A percentile compares a stretch with the other conserved stretches of the same genome.
Evolutionary conservation across 2,888 invertebrate species (phyloP).

Genomic region (Napeogenes inachia): DNA sequence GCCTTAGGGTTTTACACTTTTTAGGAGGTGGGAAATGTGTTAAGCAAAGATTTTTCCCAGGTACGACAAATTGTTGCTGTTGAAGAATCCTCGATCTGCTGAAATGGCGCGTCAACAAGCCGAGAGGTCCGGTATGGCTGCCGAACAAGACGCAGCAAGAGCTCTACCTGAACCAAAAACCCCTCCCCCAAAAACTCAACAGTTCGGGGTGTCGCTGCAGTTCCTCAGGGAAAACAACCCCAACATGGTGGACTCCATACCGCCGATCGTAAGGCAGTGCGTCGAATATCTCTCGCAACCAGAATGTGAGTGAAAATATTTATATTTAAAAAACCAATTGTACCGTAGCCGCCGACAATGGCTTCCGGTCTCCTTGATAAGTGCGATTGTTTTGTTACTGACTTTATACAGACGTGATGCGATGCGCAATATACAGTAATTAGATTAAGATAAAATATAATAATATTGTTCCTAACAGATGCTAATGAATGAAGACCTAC

Average conservation of each 20-base stretch:
- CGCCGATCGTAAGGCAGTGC: conserved; percentile 94
- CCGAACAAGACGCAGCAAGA: conserved; percentile 29
- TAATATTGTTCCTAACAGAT: not conserved
- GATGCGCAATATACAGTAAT: conserved; percentile 1
- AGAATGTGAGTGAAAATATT: conserved; percentile 80
- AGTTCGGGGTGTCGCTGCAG: conserved; percentile 96
- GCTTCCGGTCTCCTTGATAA: conserved; percentile 16
- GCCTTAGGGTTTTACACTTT: not conserved
- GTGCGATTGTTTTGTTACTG: conserved; percentile 9
- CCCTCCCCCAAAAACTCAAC: conserved; percentile 83
- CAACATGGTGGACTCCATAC: conserved; percentile 86
- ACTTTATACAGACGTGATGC: not conserved
- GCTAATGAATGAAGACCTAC: not conserved
- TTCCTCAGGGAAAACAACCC: conserved; percentile 93
- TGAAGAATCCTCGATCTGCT: conserved; percentile 72
- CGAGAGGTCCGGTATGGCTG: conserved; percentile 26
- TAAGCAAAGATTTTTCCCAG: conserved; percentile 55
- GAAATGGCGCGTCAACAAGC: conserved; percentile 43
- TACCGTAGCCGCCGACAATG: conserved; percentile 12
- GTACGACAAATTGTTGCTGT: conserved; percentile 85
- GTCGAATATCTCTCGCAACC: conserved; percentile 93
- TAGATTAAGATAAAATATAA: not conserved
- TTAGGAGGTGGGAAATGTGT: not conserved
- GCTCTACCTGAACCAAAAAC: conserved; percentile 39
- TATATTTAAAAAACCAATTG: conserved; percentile 7